phyloP scores from a whole-genome alignment of 2,888 invertebrate genomes.

The Sphaerophoria taeniata region DNA sequence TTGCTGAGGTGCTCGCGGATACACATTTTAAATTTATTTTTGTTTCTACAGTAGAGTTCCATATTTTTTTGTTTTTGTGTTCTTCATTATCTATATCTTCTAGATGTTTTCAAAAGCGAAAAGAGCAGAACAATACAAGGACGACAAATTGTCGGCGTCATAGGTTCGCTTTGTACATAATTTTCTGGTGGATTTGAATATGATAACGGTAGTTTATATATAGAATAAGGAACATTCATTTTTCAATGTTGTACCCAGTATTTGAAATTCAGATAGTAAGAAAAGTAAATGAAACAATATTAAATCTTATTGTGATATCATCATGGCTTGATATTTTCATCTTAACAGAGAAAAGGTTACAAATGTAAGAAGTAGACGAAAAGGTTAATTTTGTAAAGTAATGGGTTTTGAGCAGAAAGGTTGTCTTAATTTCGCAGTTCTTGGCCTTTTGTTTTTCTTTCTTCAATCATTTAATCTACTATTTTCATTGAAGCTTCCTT shows the following conservation, averaged over 20 bases:
- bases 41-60: not conserved
- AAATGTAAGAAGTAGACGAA: no score
- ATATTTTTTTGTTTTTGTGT: not conserved
- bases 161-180: constrained; percentile 31
- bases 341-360: not conserved
- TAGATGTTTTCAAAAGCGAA: constrained; percentile 28
- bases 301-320: constrained; percentile 23
- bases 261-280: not conserved
- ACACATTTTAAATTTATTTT: constrained; percentile 10
- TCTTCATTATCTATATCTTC: constrained; percentile 8
- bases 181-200: constrained; percentile 25
- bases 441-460: no score
- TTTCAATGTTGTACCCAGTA: not conserved
- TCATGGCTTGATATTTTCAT: constrained; percentile 11
- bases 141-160: constrained; percentile 55
- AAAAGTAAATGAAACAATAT: constrained; percentile 1
- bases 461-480: no score
- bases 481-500: no score
- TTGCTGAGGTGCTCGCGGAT: constrained; percentile 28
- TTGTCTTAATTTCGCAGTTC: no score
- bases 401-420: no score
- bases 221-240: constrained; percentile 19
- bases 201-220: not conserved
- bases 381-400: no score
- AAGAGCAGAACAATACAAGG: constrained; percentile 29